Conservation (phyloP, 1,140 invertebrate species). For the Arion vulgaris region DNA sequence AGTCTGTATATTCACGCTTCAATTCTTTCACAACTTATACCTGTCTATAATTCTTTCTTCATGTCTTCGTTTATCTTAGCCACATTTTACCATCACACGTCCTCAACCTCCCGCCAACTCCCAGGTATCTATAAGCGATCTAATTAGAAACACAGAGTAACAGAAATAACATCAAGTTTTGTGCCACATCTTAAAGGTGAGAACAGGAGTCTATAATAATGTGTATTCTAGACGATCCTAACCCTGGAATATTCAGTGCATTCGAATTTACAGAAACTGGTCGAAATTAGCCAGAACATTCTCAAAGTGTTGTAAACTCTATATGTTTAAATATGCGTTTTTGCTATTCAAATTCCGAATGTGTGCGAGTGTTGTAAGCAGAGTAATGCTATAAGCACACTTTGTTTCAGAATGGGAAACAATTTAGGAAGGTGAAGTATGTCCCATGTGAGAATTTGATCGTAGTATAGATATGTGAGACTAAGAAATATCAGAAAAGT, state of each 20-base stretch:
- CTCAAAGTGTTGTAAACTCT: not conserved
- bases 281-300: constrained; percentile 4
- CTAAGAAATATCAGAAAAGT: no score
- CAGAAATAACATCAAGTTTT: not conserved
- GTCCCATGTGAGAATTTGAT: not conserved
- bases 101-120: not conserved
- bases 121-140: not conserved
- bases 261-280: constrained; percentile 4
- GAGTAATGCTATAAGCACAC: not conserved
- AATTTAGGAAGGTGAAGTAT: not conserved
- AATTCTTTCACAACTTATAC: not conserved
- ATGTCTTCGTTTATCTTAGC: not conserved
- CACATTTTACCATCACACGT: not conserved
- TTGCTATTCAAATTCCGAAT: constrained; percentile 2
- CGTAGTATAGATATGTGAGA: no score
- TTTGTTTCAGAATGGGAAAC: not conserved
- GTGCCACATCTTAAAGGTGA: not conserved
- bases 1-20: not conserved
- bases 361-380: not conserved
- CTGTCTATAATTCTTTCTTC: not conserved
- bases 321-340: not conserved
- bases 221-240: not conserved
- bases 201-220: not conserved
- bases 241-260: not conserved
- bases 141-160: constrained; percentile 10